A percentile compares a stretch with the other conserved stretches of the same genome.
Evolutionary conservation across 2,113 vertebrate genomes (phyloP).

Genomic region (Apeltes quadracus): DNA sequence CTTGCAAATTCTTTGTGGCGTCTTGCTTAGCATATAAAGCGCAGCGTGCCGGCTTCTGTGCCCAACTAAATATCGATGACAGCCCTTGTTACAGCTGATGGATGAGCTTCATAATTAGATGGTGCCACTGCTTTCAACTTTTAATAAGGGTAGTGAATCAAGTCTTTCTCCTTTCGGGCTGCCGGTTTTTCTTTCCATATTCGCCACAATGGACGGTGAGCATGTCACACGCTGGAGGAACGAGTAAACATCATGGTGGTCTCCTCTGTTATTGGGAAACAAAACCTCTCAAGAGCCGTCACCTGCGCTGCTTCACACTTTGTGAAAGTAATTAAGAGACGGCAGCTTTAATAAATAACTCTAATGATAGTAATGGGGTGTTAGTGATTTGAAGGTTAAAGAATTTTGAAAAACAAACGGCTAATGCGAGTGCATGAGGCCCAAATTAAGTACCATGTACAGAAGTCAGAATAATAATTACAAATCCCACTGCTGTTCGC

Average conservation of each 20-base stretch:
- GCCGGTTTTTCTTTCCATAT: slow-evolving; percentile 38
- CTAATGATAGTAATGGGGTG: background rate
- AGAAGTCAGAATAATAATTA: background rate
- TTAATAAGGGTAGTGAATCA: slow-evolving; percentile 79
- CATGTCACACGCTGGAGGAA: slow-evolving; percentile 36
- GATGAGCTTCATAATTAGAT: slow-evolving; percentile 89
- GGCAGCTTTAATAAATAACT: slow-evolving; percentile 15
- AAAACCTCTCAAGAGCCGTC: slow-evolving; percentile 12
- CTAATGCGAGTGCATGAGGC: background rate
- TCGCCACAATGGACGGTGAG: slow-evolving; percentile 28
- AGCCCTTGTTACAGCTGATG: slow-evolving; percentile 90
- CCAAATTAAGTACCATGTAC: no score
- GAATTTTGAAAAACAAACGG: background rate
- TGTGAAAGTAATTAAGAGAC: slow-evolving; percentile 10
- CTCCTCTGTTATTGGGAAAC: background rate
- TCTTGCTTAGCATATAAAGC: slow-evolving; percentile 91
- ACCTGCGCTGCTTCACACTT: background rate
- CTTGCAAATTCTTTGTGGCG: slow-evolving; percentile 89
- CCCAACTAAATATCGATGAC: slow-evolving; percentile 91
- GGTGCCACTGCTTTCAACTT: slow-evolving; percentile 78
- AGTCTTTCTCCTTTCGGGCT: slow-evolving; percentile 42
- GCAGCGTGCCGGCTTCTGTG: slow-evolving; percentile 79
- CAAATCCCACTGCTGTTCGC: background rate
- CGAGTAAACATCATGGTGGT: slow-evolving; percentile 46
- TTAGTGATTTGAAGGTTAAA: slow-evolving; percentile 24